Conservation (phyloP, 2,113 vertebrate species). For the Sander lucioperca region DNA sequence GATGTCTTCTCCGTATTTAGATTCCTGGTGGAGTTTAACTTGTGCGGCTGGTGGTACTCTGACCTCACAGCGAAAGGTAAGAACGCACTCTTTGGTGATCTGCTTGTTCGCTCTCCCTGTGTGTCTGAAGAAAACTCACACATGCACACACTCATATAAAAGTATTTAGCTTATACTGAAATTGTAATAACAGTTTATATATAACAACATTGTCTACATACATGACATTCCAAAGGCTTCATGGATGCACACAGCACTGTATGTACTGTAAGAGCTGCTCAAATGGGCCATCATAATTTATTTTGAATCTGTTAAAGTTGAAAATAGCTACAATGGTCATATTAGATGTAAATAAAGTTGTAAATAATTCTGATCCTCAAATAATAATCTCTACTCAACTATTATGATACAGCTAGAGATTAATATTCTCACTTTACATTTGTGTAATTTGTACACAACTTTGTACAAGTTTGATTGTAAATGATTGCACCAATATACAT, state of each 20-base stretch:
- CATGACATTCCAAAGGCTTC: background rate
- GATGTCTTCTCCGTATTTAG: conserved; percentile 77
- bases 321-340: background rate
- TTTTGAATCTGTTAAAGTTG: background rate
- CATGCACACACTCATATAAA: background rate
- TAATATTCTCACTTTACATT: background rate
- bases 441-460: background rate
- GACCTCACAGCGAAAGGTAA: conserved; percentile 94
- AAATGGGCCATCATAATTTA: background rate
- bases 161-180: background rate
- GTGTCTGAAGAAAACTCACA: background rate
- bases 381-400: background rate
- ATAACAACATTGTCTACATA: background rate
- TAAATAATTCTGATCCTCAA: background rate
- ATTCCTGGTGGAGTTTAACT: conserved; percentile 98
- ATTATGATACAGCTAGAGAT: background rate
- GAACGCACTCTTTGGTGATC: background rate
- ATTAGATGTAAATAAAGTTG: background rate
- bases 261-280: background rate
- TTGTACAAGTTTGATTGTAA: background rate
- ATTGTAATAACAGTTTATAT: background rate
- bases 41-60: conserved; percentile 97
- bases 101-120: conserved; percentile 3
- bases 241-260: background rate
- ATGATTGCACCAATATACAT: background rate